These are phyloP conservation scores for Xylota segnis DNA, from an alignment of 2,888 invertebrate species.

Conservation along the genomic window DNA sequence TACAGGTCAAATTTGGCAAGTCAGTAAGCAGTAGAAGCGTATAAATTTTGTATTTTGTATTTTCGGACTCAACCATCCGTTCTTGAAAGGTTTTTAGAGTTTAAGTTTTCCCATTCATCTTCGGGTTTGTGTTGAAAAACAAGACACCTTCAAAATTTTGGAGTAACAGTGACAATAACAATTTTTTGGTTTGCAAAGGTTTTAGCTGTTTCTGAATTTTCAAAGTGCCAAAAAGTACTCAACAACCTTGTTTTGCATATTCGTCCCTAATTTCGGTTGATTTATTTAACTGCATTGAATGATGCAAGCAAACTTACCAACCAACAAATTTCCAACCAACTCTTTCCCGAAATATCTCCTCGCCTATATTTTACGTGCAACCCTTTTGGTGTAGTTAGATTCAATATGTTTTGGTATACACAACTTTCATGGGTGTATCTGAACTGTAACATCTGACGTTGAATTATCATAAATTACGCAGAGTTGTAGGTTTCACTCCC, in stretches of 20 bases:
- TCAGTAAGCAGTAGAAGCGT: too few species aligned
- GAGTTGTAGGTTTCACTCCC: constrained; percentile 42
- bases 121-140: too few species aligned
- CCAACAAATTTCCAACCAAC: constrained; percentile 33
- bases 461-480: constrained; percentile 82
- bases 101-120: too few species aligned
- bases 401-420: constrained; percentile 80
- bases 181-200: neutral
- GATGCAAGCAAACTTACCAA: constrained; percentile 53
- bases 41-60: too few species aligned
- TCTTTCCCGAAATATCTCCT: constrained; percentile 31
- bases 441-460: constrained; percentile 83
- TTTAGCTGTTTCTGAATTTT: neutral
- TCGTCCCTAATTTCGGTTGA: constrained; percentile 62
- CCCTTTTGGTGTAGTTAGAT: constrained; percentile 81
- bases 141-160: too few species aligned
- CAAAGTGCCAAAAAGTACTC: neutral
- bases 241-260: constrained; percentile 32
- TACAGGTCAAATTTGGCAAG: too few species aligned
- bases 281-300: constrained; percentile 69
- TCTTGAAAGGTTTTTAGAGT: too few species aligned
- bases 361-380: constrained; percentile 77
- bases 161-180: too few species aligned
- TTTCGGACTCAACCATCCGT: too few species aligned
- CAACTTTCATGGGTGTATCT: constrained; percentile 70